Evolutionary conservation across 1,140 invertebrate genomes (phyloP), one percentile per base, ranked within the genome.

Genomic region (Spodoptera litura): DNA sequence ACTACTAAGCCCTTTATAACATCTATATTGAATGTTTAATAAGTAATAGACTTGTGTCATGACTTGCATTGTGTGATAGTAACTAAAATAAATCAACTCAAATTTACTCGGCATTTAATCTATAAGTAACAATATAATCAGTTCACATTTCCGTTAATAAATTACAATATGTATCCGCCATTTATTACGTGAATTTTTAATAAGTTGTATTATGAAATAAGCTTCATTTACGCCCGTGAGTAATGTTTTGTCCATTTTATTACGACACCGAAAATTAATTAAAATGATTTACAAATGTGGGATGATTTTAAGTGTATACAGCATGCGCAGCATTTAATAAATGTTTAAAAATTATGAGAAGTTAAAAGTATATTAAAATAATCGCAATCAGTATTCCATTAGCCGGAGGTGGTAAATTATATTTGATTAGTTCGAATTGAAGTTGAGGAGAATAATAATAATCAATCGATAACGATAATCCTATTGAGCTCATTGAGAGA

Each of bases 161-260:
- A 38, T 15, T 62, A 15, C 8, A 15, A 44, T 44, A 62, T 62
- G 9, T 15, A 66, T 51, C n/a, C 62, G 10, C 49, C 62, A 49
- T 66, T 66, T 66, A 66, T 66, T 20, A 49, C 9, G 5, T 66
- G n/a, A 49, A 66, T 66, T 20, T 66, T 66, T 44, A 51, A 66
- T 49, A 25, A 20, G 38, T 49, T 9, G 38, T 49, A 15, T 66
- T 66, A 56, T 66, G 15, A 49, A 12, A 62, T 35, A 9, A 61
- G 2, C 6, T 35, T 31, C 58, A n/a, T 35, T 61, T 61, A 38
- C 12, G 59, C 3, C 4, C 38, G 12, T 38, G 35, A 62, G 59
- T 12, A 61, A 13, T 2, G 25, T 4, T 31, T 27, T 6, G 5
- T n/a, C 27, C 27, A 27, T 27, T 61, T 61, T 61, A 61, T 61